These are phyloP conservation scores for Elegia similella DNA, from an alignment of 2,888 invertebrate species.

Conservation along the genomic window DNA sequence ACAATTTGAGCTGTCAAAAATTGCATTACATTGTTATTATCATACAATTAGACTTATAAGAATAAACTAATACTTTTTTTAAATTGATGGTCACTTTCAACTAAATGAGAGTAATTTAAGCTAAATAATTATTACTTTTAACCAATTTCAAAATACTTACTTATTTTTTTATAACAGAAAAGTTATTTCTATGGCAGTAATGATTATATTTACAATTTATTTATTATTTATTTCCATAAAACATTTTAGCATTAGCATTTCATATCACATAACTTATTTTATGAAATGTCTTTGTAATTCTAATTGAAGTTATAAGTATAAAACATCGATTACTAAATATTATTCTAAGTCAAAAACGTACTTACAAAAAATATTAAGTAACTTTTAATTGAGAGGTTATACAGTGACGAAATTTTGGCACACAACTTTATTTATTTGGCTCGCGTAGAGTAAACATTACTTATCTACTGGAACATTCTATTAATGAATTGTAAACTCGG, in stretches of 20 bases:
- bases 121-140: neutral
- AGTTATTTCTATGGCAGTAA: slow-evolving; percentile 9
- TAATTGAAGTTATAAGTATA: slow-evolving; percentile 30
- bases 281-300: slow-evolving; percentile 16
- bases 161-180: neutral
- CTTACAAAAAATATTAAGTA: neutral
- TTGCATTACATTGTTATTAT: slow-evolving; percentile 4
- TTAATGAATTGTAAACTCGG: slow-evolving; percentile 23
- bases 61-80: neutral
- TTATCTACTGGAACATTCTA: slow-evolving; percentile 18
- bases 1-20: slow-evolving; percentile 48
- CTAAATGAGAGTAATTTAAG: neutral
- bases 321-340: slow-evolving; percentile 34
- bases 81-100: neutral
- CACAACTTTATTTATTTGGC: slow-evolving; percentile 31
- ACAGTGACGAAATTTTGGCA: slow-evolving; percentile 31
- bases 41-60: slow-evolving; percentile 8
- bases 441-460: slow-evolving; percentile 1
- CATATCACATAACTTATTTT: slow-evolving; percentile 7
- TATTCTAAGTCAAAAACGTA: slow-evolving; percentile 17
- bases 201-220: slow-evolving; percentile 11
- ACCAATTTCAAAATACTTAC: neutral
- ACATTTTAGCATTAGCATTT: slow-evolving; percentile 8
- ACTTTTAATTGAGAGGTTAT: neutral
- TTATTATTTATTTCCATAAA: neutral